Base-by-base conservation (phyloP, 2,888 invertebrate genomes). In the Parascotia fuliginaria region DNA sequence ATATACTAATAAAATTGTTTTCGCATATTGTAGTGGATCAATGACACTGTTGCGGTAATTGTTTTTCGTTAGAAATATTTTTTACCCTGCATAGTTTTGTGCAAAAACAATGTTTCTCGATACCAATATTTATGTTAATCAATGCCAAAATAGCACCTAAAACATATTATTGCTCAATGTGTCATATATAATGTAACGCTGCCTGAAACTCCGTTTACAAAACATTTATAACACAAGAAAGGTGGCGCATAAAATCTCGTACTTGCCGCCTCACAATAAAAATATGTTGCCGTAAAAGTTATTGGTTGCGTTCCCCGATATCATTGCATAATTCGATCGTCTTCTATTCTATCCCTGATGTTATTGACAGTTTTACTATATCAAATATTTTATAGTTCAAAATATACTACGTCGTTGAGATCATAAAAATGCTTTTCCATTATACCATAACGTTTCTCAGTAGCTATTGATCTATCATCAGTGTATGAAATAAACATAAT, bases 401-500 rank as follows among this genome's bases (percentile, higher is more conserved):
- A 60, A 63, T 60, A 55, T 41, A 60, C 44, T 52, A 40, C 37
- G 37, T 49, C 41, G 40, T 49, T 51, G 16, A 53, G 57, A 54
- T 57, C 40, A 42, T 62, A 62, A 56, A 68, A 36, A 69, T 42
- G 34, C 52, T 55, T 50, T 55, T 36, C 55, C 41, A 49, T 55
- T 37, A 51, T 40, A 41, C 55, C 41, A 50, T 48, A 56, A 11
- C 40, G 40, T 28, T 59, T 60, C 60, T 46, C 32, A 15, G 41
- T 49, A 48, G 55, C 57, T 39, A 60, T 65, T 54, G 65, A 55
- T 34, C 70, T 54, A 47, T 67, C 70, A 63, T 52, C 70, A 31
- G 40, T 27, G 12, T 31, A 32, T 37, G 48, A 62, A 52, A 62
- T 60, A 67, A 68, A 66, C 54, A 28, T 14, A 38, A 28, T 14